phyloP scores from a whole-genome alignment of 2,888 invertebrate genomes.

The Beris chalybata region DNA sequence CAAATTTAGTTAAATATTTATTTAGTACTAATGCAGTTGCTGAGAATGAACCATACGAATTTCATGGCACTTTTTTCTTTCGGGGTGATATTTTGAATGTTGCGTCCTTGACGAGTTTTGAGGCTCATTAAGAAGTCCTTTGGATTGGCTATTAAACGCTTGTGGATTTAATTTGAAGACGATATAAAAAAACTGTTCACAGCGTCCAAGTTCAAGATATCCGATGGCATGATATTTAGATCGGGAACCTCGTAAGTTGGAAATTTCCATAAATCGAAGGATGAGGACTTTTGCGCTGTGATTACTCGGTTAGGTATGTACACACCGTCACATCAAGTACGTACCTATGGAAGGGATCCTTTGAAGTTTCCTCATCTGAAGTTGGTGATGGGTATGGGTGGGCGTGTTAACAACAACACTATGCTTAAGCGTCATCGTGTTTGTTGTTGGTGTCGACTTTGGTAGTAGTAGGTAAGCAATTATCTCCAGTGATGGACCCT shows the following conservation, averaged over 20 bases:
- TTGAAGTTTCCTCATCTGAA: slow-evolving; percentile 28
- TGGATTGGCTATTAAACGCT: no score
- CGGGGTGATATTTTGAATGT: no score
- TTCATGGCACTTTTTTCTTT: no score
- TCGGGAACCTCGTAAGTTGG: no score
- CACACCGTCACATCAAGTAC: no score
- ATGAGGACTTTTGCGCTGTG: slow-evolving; percentile 9
- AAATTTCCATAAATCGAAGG: slow-evolving; percentile 34
- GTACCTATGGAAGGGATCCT: slow-evolving; percentile 20
- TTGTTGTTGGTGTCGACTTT: background rate
- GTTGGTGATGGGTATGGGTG: slow-evolving; percentile 19
- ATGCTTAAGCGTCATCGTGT: background rate
- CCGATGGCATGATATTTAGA: no score
- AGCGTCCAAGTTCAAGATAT: no score
- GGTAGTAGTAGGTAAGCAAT: slow-evolving; percentile 34
- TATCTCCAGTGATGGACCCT: slow-evolving; percentile 38
- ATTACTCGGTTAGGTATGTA: no score
- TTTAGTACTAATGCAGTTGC: slow-evolving; percentile 40
- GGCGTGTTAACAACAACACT: slow-evolving; percentile 34
- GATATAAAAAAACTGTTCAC: no score
- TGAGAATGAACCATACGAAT: slow-evolving; percentile 27
- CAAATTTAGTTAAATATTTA: slow-evolving; percentile 40
- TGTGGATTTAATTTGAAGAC: no score
- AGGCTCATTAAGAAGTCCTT: no score
- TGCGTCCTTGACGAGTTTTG: no score